A percentile compares a stretch with the other conserved stretches of the same genome.
These are phyloP conservation scores for Rhodophaea formosa DNA, from an alignment of 2,888 invertebrate genomes.

Conservation along the genomic window DNA sequence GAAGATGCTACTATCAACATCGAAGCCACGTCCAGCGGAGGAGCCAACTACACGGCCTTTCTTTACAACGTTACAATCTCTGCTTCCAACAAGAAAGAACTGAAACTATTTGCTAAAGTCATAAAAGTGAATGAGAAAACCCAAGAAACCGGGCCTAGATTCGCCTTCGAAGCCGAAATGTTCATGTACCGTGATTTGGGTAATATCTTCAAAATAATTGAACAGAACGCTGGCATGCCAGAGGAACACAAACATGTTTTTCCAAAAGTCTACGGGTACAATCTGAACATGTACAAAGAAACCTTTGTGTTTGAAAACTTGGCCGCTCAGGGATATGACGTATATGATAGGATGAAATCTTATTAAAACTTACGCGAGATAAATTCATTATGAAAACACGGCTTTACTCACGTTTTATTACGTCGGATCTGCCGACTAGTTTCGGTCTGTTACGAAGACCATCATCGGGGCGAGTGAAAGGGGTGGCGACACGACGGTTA, in stretches of 20 bases:
- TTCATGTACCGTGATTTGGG: conserved; percentile 33
- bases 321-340: conserved; percentile 34
- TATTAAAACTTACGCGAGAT: too few relatives aligned
- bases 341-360: conserved; percentile 41
- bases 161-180: conserved; percentile 32
- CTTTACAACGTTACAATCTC: conserved; percentile 24
- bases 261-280: conserved; percentile 35
- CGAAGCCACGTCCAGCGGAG: conserved; percentile 24
- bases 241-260: conserved; percentile 32
- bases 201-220: conserved; percentile 30
- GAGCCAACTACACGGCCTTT: conserved; percentile 29
- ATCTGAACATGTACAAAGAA: conserved; percentile 33
- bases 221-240: conserved; percentile 31
- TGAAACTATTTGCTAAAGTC: conserved; percentile 34
- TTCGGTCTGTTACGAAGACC: too few relatives aligned
- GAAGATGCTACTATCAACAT: conserved; percentile 18
- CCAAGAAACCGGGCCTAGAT: conserved; percentile 20
- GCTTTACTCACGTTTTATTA: too few relatives aligned
- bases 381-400: too few relatives aligned
- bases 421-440: too few relatives aligned
- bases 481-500: too few relatives aligned
- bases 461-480: too few relatives aligned
- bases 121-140: conserved; percentile 29
- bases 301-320: conserved; percentile 48
- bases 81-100: conserved; percentile 15